These are phyloP conservation scores for Pandemis corylana DNA, from an alignment of 2,888 invertebrate genomes.

Conservation along the genomic window DNA sequence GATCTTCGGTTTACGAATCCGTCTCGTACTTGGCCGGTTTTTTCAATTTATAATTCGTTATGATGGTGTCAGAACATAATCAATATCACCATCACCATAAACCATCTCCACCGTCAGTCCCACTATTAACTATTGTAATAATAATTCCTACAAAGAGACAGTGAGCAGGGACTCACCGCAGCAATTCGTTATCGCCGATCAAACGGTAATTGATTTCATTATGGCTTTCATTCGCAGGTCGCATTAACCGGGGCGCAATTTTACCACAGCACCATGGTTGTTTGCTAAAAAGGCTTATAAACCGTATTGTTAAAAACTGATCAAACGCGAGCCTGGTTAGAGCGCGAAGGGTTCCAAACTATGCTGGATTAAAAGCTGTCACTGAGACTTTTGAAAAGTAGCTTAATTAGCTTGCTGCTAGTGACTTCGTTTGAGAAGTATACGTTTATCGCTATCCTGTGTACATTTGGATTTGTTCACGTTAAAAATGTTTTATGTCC, in stretches of 20 bases:
- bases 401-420: too few species aligned
- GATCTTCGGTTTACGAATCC: too few species aligned
- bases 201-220: slow-evolving; percentile 71
- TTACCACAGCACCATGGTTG: background rate
- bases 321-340: too few species aligned
- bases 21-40: too few species aligned
- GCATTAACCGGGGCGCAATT: slow-evolving; percentile 20
- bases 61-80: background rate
- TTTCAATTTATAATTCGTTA: too few species aligned
- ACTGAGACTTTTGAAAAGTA: too few species aligned
- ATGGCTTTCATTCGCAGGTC: slow-evolving; percentile 61
- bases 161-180: slow-evolving; percentile 48
- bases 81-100: background rate
- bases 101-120: background rate
- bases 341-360: too few species aligned
- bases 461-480: too few species aligned
- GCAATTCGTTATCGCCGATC: slow-evolving; percentile 60
- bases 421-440: too few species aligned
- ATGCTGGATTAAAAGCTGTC: too few species aligned
- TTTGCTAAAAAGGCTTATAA: background rate
- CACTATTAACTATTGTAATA: slow-evolving; percentile 15
- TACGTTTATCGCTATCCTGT: too few species aligned
- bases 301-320: background rate
- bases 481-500: too few species aligned
- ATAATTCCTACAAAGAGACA: slow-evolving; percentile 30